Evolutionary conservation across 2,888 invertebrate species (phyloP).

Genomic region (Microctonus aethiopoides): DNA sequence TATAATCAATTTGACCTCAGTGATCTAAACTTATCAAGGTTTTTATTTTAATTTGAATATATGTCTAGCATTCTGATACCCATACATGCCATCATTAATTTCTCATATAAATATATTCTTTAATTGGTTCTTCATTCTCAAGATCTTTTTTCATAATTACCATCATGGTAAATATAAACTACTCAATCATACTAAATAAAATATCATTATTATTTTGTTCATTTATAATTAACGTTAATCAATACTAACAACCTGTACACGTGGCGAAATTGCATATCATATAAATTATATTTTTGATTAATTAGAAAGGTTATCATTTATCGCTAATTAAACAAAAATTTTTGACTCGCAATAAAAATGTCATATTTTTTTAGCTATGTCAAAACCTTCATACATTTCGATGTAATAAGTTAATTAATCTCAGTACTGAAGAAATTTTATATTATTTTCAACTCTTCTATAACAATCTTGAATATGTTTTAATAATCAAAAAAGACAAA

Average conservation of each 20-base stretch:
- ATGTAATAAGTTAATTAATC: neutral
- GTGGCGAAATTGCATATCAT: too few species aligned
- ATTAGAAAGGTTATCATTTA: neutral
- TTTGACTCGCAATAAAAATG: neutral
- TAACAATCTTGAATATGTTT: neutral
- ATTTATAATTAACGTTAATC: too few species aligned
- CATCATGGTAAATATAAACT: too few species aligned
- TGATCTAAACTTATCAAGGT: slow-evolving; percentile 30
- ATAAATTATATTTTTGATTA: neutral
- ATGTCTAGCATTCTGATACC: neutral
- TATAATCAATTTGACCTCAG: slow-evolving; percentile 32
- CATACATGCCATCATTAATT: neutral
- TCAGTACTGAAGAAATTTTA: neutral
- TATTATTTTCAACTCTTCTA: neutral
- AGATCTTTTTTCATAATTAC: too few species aligned
- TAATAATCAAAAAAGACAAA: slow-evolving; percentile 32
- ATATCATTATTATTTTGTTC: too few species aligned
- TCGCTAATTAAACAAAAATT: neutral
- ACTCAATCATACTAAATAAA: too few species aligned
- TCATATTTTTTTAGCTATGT: neutral
- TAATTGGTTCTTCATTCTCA: too few species aligned
- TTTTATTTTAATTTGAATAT: neutral
- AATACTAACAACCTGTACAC: too few species aligned
- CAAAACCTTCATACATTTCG: neutral
- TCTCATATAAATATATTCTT: too few species aligned